Conservation (phyloP, 2,888 invertebrate species). For the Spatulosminthurus flaviceps region DNA sequence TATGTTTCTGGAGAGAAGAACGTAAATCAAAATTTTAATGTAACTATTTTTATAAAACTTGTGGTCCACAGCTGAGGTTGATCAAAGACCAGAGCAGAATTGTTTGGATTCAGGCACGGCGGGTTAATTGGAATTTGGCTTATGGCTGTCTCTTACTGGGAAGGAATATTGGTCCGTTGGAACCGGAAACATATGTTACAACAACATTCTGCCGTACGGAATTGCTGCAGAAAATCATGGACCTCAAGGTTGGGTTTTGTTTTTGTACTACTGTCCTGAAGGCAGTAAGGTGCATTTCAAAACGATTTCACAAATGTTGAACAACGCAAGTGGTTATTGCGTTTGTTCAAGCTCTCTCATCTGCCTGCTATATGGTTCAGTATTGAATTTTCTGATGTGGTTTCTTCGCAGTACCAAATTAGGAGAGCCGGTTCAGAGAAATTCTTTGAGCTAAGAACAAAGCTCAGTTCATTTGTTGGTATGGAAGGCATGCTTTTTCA, state of each 20-base stretch:
- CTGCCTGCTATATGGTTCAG: too few relatives aligned
- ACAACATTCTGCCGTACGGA: slow-evolving; percentile 55
- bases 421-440: slow-evolving; percentile 7
- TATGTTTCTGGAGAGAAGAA: too few relatives aligned
- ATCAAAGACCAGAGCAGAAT: slow-evolving; percentile 43
- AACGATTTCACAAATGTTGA: too few relatives aligned
- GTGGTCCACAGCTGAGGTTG: slow-evolving; percentile 41
- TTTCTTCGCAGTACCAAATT: slow-evolving; percentile 18
- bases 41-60: neutral
- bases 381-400: neutral
- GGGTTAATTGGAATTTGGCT: slow-evolving; percentile 39
- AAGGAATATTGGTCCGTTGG: slow-evolving; percentile 49
- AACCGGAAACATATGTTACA: slow-evolving; percentile 56
- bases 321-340: too few relatives aligned
- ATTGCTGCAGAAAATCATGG: slow-evolving; percentile 55
- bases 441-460: slow-evolving; percentile 25
- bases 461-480: neutral
- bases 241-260: slow-evolving; percentile 51
- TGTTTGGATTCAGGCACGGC: slow-evolving; percentile 43
- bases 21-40: too few relatives aligned
- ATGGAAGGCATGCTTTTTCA: slow-evolving; percentile 73
- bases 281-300: too few relatives aligned
- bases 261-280: too few relatives aligned
- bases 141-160: slow-evolving; percentile 55
- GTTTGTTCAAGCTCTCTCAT: too few relatives aligned